phyloP scores from a whole-genome alignment of 1,140 invertebrate species.

The Euwallacea fornicatus region DNA sequence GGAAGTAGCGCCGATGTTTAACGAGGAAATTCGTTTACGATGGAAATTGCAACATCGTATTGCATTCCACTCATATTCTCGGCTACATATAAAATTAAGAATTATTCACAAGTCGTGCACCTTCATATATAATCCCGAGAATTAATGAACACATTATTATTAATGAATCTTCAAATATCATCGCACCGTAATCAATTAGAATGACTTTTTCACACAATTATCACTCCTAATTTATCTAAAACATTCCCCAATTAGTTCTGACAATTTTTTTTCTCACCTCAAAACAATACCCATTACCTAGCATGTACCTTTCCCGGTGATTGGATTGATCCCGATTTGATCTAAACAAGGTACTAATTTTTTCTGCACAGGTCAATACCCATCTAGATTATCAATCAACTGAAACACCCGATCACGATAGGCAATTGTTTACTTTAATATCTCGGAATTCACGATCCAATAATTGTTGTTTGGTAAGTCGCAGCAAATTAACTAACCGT shows the following conservation, averaged over 20 bases:
- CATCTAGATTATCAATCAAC: neutral
- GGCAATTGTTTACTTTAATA: neutral
- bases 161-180: too few relatives aligned
- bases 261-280: neutral
- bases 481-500: neutral
- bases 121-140: too few relatives aligned
- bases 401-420: neutral
- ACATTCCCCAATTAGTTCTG: neutral
- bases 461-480: conserved; percentile 3
- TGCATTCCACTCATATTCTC: too few relatives aligned
- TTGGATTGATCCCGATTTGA: too few relatives aligned
- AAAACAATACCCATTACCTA: neutral
- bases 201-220: neutral
- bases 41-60: too few relatives aligned
- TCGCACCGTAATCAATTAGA: too few relatives aligned
- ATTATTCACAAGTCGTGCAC: too few relatives aligned
- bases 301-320: neutral
- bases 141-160: too few relatives aligned
- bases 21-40: neutral
- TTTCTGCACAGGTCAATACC: conserved; percentile 22
- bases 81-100: too few relatives aligned
- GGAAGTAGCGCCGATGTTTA: neutral
- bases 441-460: neutral
- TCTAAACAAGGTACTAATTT: neutral
- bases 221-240: conserved; percentile 1